Base-by-base conservation (phyloP, 1,140 invertebrate genomes). In the Pteromalus puparum region DNA sequence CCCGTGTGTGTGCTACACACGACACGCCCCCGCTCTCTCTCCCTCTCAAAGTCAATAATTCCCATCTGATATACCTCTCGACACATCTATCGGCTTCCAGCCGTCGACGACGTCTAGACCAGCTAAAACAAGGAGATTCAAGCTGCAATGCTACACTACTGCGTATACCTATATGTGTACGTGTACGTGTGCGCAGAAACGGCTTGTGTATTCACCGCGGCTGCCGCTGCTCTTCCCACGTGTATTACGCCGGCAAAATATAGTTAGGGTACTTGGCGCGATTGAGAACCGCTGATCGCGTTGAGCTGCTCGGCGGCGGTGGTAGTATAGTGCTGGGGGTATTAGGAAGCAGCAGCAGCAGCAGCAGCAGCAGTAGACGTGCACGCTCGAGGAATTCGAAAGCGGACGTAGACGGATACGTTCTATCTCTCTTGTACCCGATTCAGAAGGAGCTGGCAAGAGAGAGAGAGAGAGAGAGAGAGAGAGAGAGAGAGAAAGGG, bases 321-420 rank as follows among this genome's bases (percentile, higher is more conserved):
- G 6, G 21, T 6, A 28, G n/a, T 72, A 24, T 9, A 21, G 13
- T 30, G 79, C 86, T 83, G 76, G 76, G 78, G 84, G 79, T 74
- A 61, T 61, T 86, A 90, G 90, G 89, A 90, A 91, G 89, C 88
- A 70, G 67, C 73, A 89, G 46, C 46, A 91, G 89, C 88, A 70
- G 67, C 73, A 89, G 46, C 46, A 91, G 89, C 87, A 67, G 67
- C 73, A 89, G 38, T 42, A 42, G 89, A 89, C 89, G 73, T 77
- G 89, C 89, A 92, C 90, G 90, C 88, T 87, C 86, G 87, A 88
- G 88, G 91, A 93, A 92, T 93, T 88, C 90, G 87, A 91, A 91
- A 90, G 89, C 90, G 89, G 88, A 90, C 89, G 46, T 12, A 90
- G 87, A 89, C 87, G 89, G 90, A 92, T 92, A 89, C 90, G 87